A percentile compares a stretch with the other conserved stretches of the same genome.
Conservation (phyloP, 2,888 invertebrate genomes). For the Pyrocoelia pectoralis region DNA sequence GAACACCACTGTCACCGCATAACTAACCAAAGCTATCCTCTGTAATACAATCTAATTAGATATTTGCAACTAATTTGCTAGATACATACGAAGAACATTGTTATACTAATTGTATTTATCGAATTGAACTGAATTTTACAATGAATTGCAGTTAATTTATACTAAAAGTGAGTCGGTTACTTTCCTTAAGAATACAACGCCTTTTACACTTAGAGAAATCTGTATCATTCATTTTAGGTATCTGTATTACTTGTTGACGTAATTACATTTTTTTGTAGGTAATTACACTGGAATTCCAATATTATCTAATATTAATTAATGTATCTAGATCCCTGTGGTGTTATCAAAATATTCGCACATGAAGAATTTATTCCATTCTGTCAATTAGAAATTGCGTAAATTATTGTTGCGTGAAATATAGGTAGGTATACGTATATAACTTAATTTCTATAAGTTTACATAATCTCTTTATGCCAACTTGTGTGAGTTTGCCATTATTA, state of each 20-base stretch:
- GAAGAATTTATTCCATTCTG: constrained; percentile 5
- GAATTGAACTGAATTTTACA: background rate
- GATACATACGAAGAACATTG: constrained; percentile 6
- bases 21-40: background rate
- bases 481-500: background rate
- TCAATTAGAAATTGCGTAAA: constrained; percentile 12
- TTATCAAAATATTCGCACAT: background rate
- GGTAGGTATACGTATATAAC: background rate
- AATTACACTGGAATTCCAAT: constrained; percentile 2
- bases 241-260: background rate
- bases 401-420: constrained; percentile 11
- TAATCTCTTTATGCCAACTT: background rate
- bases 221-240: constrained; percentile 3
- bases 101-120: background rate
- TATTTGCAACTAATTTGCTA: background rate
- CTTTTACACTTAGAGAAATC: constrained; percentile 7
- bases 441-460: constrained; percentile 4
- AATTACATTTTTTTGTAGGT: background rate
- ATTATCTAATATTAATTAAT: constrained; percentile 10
- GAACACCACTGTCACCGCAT: background rate
- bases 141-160: background rate
- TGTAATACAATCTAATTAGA: background rate
- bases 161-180: constrained; percentile 1
- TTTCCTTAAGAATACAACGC: constrained; percentile 6
- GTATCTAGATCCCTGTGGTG: background rate